Percentiles rank a stretch among this genome's conserved stretches.
These are phyloP conservation scores for Drosophila insularis DNA, from an alignment of 1,140 invertebrate genomes.

Conservation along the genomic window DNA sequence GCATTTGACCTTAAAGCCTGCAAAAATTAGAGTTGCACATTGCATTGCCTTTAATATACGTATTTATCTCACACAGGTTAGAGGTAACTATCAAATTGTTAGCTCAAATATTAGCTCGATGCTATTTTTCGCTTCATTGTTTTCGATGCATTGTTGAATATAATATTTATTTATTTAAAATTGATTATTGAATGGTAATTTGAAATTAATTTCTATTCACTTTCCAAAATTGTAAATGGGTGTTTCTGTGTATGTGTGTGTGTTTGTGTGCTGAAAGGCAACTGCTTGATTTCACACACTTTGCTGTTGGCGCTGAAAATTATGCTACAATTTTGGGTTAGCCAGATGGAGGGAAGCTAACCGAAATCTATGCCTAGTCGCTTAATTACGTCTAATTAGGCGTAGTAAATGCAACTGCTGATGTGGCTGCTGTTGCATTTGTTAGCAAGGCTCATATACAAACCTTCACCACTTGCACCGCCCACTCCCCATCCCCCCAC, in stretches of 20 bases:
- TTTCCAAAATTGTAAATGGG: background rate
- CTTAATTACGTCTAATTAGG: constrained; percentile 76
- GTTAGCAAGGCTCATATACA: constrained; percentile 16
- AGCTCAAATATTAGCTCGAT: too few relatives aligned
- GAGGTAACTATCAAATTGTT: too few relatives aligned
- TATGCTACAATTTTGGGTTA: constrained; percentile 54
- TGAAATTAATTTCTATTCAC: constrained; percentile 17
- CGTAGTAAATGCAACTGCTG: constrained; percentile 36
- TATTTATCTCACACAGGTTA: too few relatives aligned
- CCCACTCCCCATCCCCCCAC: background rate
- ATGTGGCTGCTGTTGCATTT: constrained; percentile 32
- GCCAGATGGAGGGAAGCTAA: constrained; percentile 28
- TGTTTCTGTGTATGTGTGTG: background rate
- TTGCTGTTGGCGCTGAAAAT: constrained; percentile 31
- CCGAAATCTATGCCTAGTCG: constrained; percentile 60
- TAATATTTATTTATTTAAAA: constrained; percentile 17
- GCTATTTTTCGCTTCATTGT: background rate
- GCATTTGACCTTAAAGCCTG: too few relatives aligned
- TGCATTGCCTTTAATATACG: too few relatives aligned
- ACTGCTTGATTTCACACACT: constrained; percentile 7
- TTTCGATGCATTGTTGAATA: background rate
- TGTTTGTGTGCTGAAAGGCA: background rate
- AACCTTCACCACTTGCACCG: too few relatives aligned
- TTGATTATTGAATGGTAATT: constrained; percentile 13
- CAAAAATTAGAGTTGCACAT: too few relatives aligned